Evolutionary conservation across 2,888 invertebrate species (phyloP).

Genomic region (Volucella bombylans): DNA sequence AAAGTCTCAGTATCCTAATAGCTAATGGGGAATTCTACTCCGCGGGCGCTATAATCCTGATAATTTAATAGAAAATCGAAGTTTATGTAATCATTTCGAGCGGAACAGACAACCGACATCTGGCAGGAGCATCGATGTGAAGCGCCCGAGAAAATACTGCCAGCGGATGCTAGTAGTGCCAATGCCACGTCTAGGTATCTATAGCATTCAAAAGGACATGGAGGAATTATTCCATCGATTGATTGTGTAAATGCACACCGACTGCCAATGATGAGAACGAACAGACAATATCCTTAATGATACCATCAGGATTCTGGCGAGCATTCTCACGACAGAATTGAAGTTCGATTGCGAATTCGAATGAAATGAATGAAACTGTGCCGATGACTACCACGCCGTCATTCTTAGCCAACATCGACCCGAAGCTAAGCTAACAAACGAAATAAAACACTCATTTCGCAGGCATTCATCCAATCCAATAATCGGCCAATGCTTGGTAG

Average conservation of each 20-base stretch:
- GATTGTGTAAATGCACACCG: conserved; percentile 71
- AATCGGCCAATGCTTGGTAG: conserved; percentile 57
- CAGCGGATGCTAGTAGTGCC: conserved; percentile 5
- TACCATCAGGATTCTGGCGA: conserved; percentile 70
- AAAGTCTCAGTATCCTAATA: conserved; percentile 66
- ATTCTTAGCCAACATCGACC: conserved; percentile 54
- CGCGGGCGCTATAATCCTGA: conserved; percentile 72
- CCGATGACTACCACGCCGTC: conserved; percentile 22
- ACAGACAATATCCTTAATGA: conserved; percentile 73
- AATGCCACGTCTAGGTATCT: too few relatives aligned
- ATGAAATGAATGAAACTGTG: not conserved
- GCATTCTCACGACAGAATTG: conserved; percentile 52
- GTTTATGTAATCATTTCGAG: conserved; percentile 73
- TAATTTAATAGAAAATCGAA: conserved; percentile 74
- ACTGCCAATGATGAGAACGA: conserved; percentile 72
- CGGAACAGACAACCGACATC: conserved; percentile 73
- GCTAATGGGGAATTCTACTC: conserved; percentile 54
- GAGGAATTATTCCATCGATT: conserved; percentile 59
- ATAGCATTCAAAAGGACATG: conserved; percentile 23
- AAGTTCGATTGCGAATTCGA: conserved; percentile 35
- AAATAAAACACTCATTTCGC: conserved; percentile 61
- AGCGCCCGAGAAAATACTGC: conserved; percentile 29
- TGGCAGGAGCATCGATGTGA: conserved; percentile 48
- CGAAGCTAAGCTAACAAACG: conserved; percentile 43
- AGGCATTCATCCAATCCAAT: conserved; percentile 67